phyloP scores from a whole-genome alignment of 2,888 invertebrate genomes.

The Lypha dubia region DNA sequence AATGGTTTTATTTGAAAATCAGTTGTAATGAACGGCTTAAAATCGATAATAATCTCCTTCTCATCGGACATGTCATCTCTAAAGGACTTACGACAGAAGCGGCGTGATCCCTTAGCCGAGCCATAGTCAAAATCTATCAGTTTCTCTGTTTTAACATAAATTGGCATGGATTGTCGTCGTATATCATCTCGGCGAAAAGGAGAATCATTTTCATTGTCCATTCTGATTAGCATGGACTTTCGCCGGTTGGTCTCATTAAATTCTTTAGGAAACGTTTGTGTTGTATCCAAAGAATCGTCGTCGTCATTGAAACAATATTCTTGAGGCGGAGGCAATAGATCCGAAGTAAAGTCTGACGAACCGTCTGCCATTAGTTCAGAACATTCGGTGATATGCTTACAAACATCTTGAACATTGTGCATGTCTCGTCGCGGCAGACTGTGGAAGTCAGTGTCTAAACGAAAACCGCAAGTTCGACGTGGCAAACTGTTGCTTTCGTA shows the following conservation, averaged over 20 bases:
- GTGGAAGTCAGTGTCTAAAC: constrained; percentile 80
- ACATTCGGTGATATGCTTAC: constrained; percentile 82
- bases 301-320: constrained; percentile 78
- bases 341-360: constrained; percentile 78
- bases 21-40: constrained; percentile 89
- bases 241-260: constrained; percentile 74
- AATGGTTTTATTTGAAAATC: constrained; percentile 85
- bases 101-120: constrained; percentile 76
- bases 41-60: constrained; percentile 93
- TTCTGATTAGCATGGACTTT: constrained; percentile 77
- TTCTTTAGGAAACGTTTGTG: constrained; percentile 70
- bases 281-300: constrained; percentile 75
- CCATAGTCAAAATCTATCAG: constrained; percentile 78
- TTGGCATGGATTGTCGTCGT: constrained; percentile 80
- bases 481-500: constrained; percentile 83
- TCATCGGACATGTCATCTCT: constrained; percentile 84
- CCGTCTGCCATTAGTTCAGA: constrained; percentile 79
- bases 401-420: constrained; percentile 80
- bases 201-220: constrained; percentile 60
- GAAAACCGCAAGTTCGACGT: constrained; percentile 81
- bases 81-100: constrained; percentile 71
- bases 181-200: constrained; percentile 79
- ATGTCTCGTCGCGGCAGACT: constrained; percentile 82
- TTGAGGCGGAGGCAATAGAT: constrained; percentile 77
- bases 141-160: constrained; percentile 79